Percentiles rank a stretch among this genome's conserved stretches.
Conservation (phyloP, 2,888 invertebrate species). For the Micoletzkya japonica region DNA sequence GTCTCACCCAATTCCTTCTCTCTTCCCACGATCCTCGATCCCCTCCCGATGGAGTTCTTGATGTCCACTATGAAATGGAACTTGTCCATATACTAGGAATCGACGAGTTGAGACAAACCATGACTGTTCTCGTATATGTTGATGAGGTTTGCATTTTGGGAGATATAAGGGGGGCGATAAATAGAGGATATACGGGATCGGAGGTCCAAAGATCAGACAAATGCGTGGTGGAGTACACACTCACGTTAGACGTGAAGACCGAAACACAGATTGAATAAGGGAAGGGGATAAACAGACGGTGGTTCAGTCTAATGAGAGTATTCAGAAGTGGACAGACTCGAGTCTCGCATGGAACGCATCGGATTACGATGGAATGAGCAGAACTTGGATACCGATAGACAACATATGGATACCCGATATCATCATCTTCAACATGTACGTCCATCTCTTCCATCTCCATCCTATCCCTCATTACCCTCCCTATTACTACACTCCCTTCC, state of each 20-base stretch:
- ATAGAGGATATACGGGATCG: too few species aligned
- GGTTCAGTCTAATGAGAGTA: too few species aligned
- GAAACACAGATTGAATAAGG: background rate
- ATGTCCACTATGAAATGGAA: slow-evolving; percentile 57
- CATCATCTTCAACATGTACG: slow-evolving; percentile 87
- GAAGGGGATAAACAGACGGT: background rate
- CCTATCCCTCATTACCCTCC: background rate
- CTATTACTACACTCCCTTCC: background rate
- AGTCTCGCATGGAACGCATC: slow-evolving; percentile 83
- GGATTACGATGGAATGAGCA: slow-evolving; percentile 80
- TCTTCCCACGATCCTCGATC: slow-evolving; percentile 52
- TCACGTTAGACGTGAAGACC: too few species aligned
- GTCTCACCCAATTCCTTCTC: slow-evolving; percentile 55
- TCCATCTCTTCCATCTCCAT: slow-evolving; percentile 17
- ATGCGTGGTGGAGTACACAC: too few species aligned
- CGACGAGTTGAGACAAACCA: slow-evolving; percentile 61
- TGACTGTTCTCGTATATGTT: slow-evolving; percentile 60
- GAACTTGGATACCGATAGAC: slow-evolving; percentile 80
- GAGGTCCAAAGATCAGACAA: too few species aligned
- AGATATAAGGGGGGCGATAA: slow-evolving; percentile 29
- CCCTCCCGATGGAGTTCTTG: slow-evolving; percentile 57
- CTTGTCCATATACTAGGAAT: slow-evolving; percentile 60
- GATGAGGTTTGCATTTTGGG: slow-evolving; percentile 48
- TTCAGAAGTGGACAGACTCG: slow-evolving; percentile 79
- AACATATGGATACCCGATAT: slow-evolving; percentile 86